Percentiles rank a stretch among this genome's conserved stretches.
Conservation (phyloP, 2,113 vertebrate species). For the Egretta garzetta region DNA sequence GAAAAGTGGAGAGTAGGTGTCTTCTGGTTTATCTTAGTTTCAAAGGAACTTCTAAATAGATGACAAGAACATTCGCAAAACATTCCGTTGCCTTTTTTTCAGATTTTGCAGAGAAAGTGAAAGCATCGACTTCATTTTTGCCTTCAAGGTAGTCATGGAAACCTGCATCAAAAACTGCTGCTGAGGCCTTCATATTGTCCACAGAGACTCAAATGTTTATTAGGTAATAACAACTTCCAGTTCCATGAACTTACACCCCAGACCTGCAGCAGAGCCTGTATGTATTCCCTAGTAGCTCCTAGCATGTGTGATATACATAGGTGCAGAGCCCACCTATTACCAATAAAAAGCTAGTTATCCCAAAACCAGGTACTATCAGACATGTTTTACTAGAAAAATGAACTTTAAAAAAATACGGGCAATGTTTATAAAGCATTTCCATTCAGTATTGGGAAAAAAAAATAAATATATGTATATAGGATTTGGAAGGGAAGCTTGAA, state of each 20-base stretch:
- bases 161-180: not conserved
- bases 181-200: not conserved
- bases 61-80: not conserved
- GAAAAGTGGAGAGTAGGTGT: not conserved
- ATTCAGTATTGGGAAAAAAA: not conserved
- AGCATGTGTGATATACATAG: rapidly evolving
- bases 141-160: conserved; percentile 37
- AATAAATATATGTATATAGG: not conserved
- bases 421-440: not conserved
- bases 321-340: not conserved
- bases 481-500: not conserved
- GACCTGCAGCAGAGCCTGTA: not conserved
- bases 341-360: not conserved
- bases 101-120: not conserved
- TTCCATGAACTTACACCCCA: not conserved
- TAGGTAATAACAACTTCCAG: not conserved
- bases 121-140: not conserved
- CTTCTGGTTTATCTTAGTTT: not conserved
- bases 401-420: not conserved
- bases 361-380: not conserved
- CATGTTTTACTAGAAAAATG: not conserved
- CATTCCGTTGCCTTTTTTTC: not conserved
- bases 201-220: not conserved
- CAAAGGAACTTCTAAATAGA: not conserved
- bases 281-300: not conserved